phyloP scores from a whole-genome alignment of 1,140 invertebrate genomes.

The Araneus ventricosus region DNA sequence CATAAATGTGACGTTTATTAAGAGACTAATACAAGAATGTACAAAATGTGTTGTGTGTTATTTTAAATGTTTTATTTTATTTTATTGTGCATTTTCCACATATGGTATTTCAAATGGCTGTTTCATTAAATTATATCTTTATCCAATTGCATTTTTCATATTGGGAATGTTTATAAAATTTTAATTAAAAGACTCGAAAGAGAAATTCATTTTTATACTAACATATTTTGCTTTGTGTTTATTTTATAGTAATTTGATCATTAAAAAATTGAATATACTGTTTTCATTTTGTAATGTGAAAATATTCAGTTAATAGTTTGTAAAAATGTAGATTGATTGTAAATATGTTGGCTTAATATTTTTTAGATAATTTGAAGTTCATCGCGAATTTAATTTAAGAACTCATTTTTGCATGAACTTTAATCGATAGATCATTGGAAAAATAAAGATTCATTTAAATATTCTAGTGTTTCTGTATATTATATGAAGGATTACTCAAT shows the following conservation, averaged over 20 bases:
- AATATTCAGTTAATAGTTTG: background rate
- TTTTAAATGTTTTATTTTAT: background rate
- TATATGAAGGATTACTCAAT: too few species aligned
- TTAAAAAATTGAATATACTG: too few species aligned
- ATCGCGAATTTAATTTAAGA: background rate
- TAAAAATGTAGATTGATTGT: background rate
- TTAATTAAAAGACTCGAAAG: background rate
- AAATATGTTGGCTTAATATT: background rate
- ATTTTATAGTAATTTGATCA: too few species aligned
- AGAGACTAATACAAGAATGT: background rate
- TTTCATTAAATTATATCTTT: constrained; percentile 10
- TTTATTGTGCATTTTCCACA: background rate
- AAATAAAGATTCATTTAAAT: too few species aligned
- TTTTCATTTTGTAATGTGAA: background rate
- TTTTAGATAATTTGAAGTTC: background rate
- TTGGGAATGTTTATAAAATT: background rate
- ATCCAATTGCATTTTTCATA: background rate
- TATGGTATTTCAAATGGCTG: background rate
- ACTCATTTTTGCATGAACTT: background rate
- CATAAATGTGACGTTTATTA: background rate
- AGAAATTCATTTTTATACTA: too few species aligned
- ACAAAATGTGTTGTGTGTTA: background rate
- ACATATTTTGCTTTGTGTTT: too few species aligned
- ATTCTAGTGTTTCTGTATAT: too few species aligned
- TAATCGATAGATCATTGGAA: background rate